Evolutionary conservation across 2,113 vertebrate species (phyloP).

Genomic region (Ctenodactylus gundi): DNA sequence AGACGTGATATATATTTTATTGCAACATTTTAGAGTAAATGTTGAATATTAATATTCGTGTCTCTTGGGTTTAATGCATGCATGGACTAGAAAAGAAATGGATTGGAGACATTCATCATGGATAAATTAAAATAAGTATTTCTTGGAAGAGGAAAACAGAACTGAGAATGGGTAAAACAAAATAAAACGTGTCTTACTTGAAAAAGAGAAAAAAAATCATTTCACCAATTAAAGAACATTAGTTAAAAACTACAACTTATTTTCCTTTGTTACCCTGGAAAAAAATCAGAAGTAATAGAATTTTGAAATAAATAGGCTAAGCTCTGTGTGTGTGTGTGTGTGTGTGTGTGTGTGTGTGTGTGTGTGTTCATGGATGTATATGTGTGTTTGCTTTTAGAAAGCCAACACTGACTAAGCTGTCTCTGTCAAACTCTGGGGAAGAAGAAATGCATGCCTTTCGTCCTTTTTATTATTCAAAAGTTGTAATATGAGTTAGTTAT

Average conservation of each 20-base stretch:
- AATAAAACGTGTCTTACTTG: not conserved
- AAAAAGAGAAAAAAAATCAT: not conserved
- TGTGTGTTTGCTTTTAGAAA: no score
- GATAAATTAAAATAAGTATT: not conserved
- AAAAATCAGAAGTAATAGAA: not conserved
- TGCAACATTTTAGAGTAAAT: not conserved
- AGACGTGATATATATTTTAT: not conserved
- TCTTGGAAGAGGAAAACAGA: not conserved
- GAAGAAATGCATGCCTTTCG: not conserved
- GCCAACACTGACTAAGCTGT: not conserved
- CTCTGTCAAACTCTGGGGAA: not conserved
- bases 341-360: no score
- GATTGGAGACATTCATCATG: not conserved
- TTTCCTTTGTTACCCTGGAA: not conserved
- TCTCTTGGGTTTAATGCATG: not conserved
- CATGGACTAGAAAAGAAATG: not conserved
- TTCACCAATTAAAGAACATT: not conserved
- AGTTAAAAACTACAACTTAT: not conserved
- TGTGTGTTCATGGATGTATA: no score
- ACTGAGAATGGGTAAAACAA: not conserved
- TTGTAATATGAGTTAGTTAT: not conserved
- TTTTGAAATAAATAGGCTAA: not conserved
- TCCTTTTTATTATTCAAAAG: not conserved
- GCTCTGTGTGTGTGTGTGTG: no score
- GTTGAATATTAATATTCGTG: not conserved